A percentile compares a stretch with the other conserved stretches of the same genome.
Conservation (phyloP, 2,797 vertebrate genomes). For the Sardinella longiceps region DNA sequence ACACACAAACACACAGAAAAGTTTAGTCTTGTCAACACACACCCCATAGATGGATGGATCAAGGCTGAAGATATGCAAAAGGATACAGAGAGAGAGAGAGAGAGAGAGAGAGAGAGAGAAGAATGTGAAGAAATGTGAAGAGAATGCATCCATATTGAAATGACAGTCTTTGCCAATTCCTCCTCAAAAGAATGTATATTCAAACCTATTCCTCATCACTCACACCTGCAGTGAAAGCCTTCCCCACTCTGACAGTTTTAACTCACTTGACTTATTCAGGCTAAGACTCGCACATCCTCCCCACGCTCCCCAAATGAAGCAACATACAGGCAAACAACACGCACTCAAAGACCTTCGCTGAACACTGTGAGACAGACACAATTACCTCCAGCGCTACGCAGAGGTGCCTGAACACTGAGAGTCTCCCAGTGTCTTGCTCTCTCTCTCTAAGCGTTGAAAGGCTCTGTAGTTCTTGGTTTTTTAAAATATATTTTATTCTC, state of each 20-base stretch:
- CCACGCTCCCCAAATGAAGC: constrained; percentile 19
- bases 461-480: constrained; percentile 84
- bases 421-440: constrained; percentile 76
- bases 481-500: constrained; percentile 49
- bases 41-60: not conserved
- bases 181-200: constrained; percentile 40
- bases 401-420: constrained; percentile 77
- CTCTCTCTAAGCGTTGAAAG: constrained; percentile 75
- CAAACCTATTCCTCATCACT: constrained; percentile 9
- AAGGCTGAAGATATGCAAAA: not conserved
- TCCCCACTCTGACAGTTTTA: not conserved
- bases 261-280: not conserved
- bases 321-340: constrained; percentile 46
- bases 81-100: not conserved
- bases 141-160: not conserved
- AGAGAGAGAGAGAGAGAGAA: not conserved
- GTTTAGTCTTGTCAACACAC: constrained; percentile 8
- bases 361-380: constrained; percentile 62
- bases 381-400: constrained; percentile 68
- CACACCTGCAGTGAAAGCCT: constrained; percentile 1
- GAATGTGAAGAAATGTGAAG: not conserved
- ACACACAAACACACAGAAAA: not conserved
- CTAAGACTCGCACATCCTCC: not conserved
- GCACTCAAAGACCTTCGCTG: constrained; percentile 59
- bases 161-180: constrained; percentile 27